Evolutionary conservation across 2,113 vertebrate genomes (phyloP).

Genomic region (Telmatochromis bifrenatus): DNA sequence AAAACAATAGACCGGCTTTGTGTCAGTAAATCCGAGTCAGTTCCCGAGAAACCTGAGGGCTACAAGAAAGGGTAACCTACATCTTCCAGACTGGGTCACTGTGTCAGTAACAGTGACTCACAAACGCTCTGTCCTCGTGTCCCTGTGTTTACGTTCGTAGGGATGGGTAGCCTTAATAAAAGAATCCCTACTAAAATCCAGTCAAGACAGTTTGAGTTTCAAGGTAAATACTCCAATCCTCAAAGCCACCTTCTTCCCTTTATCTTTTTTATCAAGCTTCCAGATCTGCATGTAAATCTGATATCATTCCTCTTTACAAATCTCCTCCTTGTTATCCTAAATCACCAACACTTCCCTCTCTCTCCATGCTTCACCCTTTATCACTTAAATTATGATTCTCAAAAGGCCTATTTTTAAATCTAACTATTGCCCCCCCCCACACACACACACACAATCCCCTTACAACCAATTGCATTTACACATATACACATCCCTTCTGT

Average conservation of each 20-base stretch:
- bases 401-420: neutral
- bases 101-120: conserved; percentile 39
- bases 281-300: neutral
- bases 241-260: neutral
- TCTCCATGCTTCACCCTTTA: neutral
- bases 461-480: neutral
- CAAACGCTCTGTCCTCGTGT: neutral
- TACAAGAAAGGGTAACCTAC: conserved; percentile 28
- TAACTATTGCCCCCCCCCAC: neutral
- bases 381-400: neutral
- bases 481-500: neutral
- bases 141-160: neutral
- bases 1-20: neutral
- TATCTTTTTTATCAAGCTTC: neutral
- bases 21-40: conserved; percentile 6
- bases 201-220: neutral
- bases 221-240: neutral
- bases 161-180: conserved; percentile 7
- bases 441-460: no score
- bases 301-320: neutral
- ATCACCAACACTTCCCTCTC: neutral
- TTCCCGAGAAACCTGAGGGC: neutral
- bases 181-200: neutral
- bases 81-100: conserved; percentile 58
- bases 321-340: neutral